Base-by-base conservation (phyloP, 2,113 vertebrate species). In the Romanogobio albipinnatus region DNA sequence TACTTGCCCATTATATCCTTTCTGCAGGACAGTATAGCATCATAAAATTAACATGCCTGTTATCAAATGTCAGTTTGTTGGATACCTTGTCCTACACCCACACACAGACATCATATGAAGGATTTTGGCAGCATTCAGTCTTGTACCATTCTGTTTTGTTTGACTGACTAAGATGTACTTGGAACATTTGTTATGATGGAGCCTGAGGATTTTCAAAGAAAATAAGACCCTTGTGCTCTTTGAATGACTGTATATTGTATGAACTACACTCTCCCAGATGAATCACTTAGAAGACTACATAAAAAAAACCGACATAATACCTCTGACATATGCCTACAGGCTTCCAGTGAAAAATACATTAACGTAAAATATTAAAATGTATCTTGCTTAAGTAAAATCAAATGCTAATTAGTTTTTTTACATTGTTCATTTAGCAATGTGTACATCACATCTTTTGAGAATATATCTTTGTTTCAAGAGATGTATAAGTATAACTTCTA, bases 61-160 rank as follows among this genome's bases (percentile, higher is more conserved):
- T 47, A 43, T 14, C 22, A 82, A 83, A 68, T 49, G 24, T 39
- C 64, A 68, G 81, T 78, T 75, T 61, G 29, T 77, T 74, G 70
- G 81, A 70, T 78, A 59, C 36, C 82, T 75, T 81, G 70, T 81
- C 43, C 68, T 26, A 49, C 68, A 84, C 86, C 43, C 86, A 83
- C 86, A 87, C 77, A 59, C 70, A 76, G 59, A 80, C 49, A 81
- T 74, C 56, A 80, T 75, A 84, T 43, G 61, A 73, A 66, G 71
- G 36, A 68, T 73, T 58, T 76, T 80, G 82, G 29, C 73, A 76
- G 59, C 75, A 33, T 76, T 53, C 26, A 26, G 51, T 68, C 58
- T 66, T 62, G 59, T n/a, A 49, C n/a, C 68, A 45, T 53, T 82
- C 75, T 39, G 62, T 71, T 58, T 76, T 68, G 3, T 70, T 43